These are phyloP conservation scores for Plotosus lineatus DNA, from an alignment of 2,113 vertebrate genomes.

Conservation along the genomic window DNA sequence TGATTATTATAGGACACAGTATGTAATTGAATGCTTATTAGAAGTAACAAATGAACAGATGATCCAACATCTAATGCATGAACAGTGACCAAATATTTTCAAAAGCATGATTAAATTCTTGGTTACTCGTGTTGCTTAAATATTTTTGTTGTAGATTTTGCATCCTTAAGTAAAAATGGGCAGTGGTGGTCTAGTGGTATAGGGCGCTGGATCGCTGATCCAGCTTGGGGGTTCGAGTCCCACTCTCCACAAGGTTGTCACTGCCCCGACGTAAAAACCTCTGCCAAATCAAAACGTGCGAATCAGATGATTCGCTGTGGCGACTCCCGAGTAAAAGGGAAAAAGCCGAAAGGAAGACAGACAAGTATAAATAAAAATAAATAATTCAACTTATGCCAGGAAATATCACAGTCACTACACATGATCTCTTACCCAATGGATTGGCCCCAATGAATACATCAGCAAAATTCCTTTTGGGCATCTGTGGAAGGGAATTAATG, in stretches of 20 bases:
- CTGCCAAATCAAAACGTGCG: too few species aligned
- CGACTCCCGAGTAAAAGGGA: too few species aligned
- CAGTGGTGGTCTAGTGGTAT: too few species aligned
- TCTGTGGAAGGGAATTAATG: conserved; percentile 90
- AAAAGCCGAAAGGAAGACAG: too few species aligned
- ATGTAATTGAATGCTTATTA: not conserved
- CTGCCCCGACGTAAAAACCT: too few species aligned
- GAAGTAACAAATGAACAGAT: not conserved
- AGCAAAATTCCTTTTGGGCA: conserved; percentile 97
- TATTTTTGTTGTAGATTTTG: not conserved
- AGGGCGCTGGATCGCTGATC: too few species aligned
- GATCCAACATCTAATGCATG: not conserved
- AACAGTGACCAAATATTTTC: not conserved
- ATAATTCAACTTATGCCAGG: not conserved
- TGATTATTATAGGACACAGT: not conserved
- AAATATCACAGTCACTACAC: not conserved
- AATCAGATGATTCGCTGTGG: too few species aligned
- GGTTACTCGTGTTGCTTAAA: not conserved
- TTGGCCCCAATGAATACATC: conserved; percentile 98
- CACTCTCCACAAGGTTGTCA: too few species aligned
- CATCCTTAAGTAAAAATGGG: not conserved
- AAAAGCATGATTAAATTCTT: not conserved
- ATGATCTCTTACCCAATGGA: conserved; percentile 86
- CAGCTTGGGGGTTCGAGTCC: too few species aligned
- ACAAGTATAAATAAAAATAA: not conserved